phyloP scores from a whole-genome alignment of 2,888 invertebrate genomes.

The Apomyelois bistriatella region DNA sequence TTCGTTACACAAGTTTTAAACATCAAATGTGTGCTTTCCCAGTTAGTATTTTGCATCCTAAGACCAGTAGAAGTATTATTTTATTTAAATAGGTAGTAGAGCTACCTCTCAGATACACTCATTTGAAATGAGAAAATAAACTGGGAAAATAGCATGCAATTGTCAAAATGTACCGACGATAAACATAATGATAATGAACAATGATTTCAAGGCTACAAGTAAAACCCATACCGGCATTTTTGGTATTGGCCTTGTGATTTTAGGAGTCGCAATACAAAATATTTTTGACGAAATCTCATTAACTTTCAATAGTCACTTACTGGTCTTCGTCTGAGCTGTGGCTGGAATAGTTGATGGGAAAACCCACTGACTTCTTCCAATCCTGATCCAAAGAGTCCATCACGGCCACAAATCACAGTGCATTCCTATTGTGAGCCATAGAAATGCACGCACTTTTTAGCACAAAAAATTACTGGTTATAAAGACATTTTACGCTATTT shows the following conservation, averaged over 20 bases:
- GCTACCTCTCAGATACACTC: background rate
- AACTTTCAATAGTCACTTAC: slow-evolving; percentile 44
- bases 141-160: background rate
- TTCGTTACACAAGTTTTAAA: too few species aligned
- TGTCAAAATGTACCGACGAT: background rate
- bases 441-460: slow-evolving; percentile 29
- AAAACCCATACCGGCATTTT: background rate
- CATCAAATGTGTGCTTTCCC: too few species aligned
- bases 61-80: too few species aligned
- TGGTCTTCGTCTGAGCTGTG: slow-evolving; percentile 72
- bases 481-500: background rate
- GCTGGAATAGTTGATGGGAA: slow-evolving; percentile 70
- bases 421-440: slow-evolving; percentile 22
- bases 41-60: too few species aligned
- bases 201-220: background rate
- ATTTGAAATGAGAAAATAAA: background rate
- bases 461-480: background rate
- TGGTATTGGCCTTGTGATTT: slow-evolving; percentile 6
- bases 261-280: background rate
- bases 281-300: background rate
- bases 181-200: background rate
- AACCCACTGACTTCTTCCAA: slow-evolving; percentile 73
- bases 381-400: slow-evolving; percentile 51
- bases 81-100: too few species aligned
- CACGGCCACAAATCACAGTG: slow-evolving; percentile 30